A percentile compares a stretch with the other conserved stretches of the same genome.
phyloP scores from a whole-genome alignment of 1,140 invertebrate species.

The Drosophila azteca region DNA sequence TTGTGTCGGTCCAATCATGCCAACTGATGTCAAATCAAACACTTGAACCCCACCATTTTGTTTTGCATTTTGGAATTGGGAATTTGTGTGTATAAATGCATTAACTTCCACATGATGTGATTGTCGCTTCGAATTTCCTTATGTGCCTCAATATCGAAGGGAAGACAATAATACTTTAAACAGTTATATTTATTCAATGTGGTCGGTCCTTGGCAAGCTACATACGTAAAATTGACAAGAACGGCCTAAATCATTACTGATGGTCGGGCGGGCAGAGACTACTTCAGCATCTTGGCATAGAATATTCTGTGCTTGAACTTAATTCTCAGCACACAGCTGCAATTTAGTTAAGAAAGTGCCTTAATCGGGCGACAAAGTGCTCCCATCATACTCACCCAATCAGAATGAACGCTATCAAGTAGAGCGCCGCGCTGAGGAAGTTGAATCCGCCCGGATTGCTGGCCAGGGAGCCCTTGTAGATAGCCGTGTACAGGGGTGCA shows the following conservation, averaged over 20 bases:
- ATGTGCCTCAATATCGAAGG: constrained; percentile 6
- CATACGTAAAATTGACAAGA: constrained; percentile 31
- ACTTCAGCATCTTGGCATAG: constrained; percentile 70
- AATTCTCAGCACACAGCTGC: constrained; percentile 66
- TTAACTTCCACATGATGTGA: neutral
- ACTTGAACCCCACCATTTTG: constrained; percentile 13
- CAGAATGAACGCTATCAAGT: constrained; percentile 77
- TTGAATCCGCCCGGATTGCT: constrained; percentile 85
- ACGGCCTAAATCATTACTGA: constrained; percentile 45
- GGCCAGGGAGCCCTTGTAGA: constrained; percentile 86
- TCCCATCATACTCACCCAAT: constrained; percentile 83
- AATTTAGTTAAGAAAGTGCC: constrained; percentile 24
- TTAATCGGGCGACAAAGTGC: neutral
- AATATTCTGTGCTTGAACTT: constrained; percentile 65
- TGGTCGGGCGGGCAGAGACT: constrained; percentile 5
- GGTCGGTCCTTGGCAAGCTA: constrained; percentile 20
- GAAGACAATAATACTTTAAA: too few relatives aligned
- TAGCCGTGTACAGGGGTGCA: constrained; percentile 86
- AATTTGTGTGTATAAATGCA: constrained; percentile 9
- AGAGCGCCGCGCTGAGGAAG: constrained; percentile 84
- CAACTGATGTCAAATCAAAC: neutral
- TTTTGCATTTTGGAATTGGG: constrained; percentile 20
- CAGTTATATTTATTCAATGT: constrained; percentile 29
- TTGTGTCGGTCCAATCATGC: constrained; percentile 1
- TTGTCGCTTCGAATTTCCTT: constrained; percentile 9